Conservation (phyloP, 2,888 invertebrate genomes). For the Cephus spinipes region DNA sequence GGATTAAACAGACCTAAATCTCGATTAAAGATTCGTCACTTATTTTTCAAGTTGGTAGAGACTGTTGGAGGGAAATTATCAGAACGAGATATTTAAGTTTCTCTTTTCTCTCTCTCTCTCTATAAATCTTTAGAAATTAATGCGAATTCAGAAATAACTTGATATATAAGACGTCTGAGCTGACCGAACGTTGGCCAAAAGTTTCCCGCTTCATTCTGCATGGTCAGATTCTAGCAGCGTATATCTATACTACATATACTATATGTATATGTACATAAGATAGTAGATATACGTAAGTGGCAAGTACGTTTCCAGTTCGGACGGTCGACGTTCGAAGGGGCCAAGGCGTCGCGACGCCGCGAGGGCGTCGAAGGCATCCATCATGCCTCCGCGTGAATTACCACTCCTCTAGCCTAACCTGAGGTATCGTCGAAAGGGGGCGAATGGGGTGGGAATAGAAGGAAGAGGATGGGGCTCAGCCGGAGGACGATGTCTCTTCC, state of each 20-base stretch:
- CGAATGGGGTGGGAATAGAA: slow-evolving; percentile 30
- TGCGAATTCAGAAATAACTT: too few species aligned
- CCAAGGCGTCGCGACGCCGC: slow-evolving; percentile 61
- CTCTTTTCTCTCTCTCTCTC: too few species aligned
- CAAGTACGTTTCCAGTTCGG: slow-evolving; percentile 1
- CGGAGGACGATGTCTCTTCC: neutral
- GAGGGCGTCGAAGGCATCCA: slow-evolving; percentile 60
- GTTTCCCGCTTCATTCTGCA: neutral
- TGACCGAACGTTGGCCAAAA: neutral
- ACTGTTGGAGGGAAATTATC: too few species aligned
- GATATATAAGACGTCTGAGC: too few species aligned
- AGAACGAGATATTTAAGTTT: too few species aligned
- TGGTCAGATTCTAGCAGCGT: neutral
- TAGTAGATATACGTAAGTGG: neutral
- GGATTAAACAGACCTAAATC: too few species aligned
- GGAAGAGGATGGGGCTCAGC: neutral
- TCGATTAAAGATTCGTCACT: too few species aligned
- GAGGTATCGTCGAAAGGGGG: slow-evolving; percentile 34
- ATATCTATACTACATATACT: neutral
- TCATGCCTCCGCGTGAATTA: slow-evolving; percentile 62
- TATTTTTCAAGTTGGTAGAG: too few species aligned
- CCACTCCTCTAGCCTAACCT: slow-evolving; percentile 45
- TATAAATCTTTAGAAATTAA: too few species aligned
- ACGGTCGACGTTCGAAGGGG: slow-evolving; percentile 19
- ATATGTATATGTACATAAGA: neutral